phyloP scores from a whole-genome alignment of 2,113 vertebrate species.

The Halichoeres trimaculatus region DNA sequence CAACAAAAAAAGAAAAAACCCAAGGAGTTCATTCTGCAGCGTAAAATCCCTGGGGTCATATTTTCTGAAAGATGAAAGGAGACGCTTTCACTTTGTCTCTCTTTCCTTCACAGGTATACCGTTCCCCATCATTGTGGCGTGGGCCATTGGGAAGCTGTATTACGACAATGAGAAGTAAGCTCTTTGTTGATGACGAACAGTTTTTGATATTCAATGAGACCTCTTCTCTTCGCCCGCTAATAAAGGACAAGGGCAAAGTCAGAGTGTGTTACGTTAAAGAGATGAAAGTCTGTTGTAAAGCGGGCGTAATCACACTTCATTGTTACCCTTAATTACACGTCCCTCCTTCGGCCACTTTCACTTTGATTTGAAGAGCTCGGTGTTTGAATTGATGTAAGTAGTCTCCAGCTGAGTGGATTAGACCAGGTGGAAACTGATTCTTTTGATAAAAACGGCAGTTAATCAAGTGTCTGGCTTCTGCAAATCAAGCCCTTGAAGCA shows the following conservation, averaged over 20 bases:
- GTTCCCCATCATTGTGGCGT: conserved; percentile 92
- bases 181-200: not conserved
- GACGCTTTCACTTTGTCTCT: conserved; percentile 24
- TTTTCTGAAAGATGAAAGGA: conserved; percentile 33
- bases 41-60: conserved; percentile 47
- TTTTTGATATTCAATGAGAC: conserved; percentile 2
- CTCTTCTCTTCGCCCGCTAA: not conserved
- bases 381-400: conserved; percentile 3
- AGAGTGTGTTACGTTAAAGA: conserved; percentile 25
- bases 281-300: conserved; percentile 60
- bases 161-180: conserved; percentile 97
- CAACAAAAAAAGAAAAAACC: not conserved
- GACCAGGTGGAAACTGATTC: conserved; percentile 2
- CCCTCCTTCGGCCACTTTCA: not conserved
- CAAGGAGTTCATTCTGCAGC: conserved; percentile 24
- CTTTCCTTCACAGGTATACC: conserved; percentile 87
- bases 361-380: not conserved
- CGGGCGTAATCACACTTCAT: conserved; percentile 52
- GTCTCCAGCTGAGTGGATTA: not conserved
- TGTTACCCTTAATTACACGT: conserved; percentile 38
- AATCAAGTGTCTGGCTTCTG: not conserved
- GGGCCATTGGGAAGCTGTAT: conserved; percentile 94
- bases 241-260: conserved; percentile 43
- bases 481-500: not conserved
- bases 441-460: too few species aligned